Evolutionary conservation across 2,797 vertebrate species (phyloP), one percentile per base, ranked within the genome.

Genomic region (Paratrypauchen microcephalus): DNA sequence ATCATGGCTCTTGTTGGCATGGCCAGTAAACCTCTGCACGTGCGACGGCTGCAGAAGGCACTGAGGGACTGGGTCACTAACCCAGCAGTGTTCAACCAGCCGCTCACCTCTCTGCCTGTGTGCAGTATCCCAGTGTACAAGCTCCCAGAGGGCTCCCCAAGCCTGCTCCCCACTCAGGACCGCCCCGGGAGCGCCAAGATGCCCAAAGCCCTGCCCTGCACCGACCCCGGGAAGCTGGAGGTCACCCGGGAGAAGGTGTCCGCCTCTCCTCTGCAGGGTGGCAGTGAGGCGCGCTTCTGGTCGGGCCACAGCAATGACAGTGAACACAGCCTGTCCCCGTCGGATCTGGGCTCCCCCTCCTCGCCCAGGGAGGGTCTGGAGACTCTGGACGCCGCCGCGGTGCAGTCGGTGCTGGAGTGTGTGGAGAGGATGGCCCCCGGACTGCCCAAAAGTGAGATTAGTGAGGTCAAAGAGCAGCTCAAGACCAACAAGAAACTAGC

Each of bases 1-100:
- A 99, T 99, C 88, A 99, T 99, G 97, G 97, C 97, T 0, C 94
- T 99, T 0, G 97, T 99, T 6, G 97, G 97, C 82, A 99, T 99
- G 97, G 97, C 97, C 64, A 98, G 97, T 93, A 99, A 99, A 82
- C 97, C 97, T 0, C 95, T 99, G 75, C 97, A 99, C 0, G 97
- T 99, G 24, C 92, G 97, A 16, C 93, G 97, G 74, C 92, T 99
- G 48, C 97, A 99, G 94, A 99, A 99, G 88, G 95, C 97, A 1
- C 88, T 99, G 82, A 94, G 97, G 15, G 97, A 99, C 93, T 99
- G 97, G 97, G 97, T 99, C 66, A 98, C 97, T 79, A 99, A 99
- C 87, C 97, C 97, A 0, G 93, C 95, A 28, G 92, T 99, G 75
- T 99, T 99, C 88, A 98, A 97, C 90, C 97, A 99, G 93, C 97